These are phyloP conservation scores for Ophion costatus DNA, from an alignment of 2,888 invertebrate species.

Conservation along the genomic window DNA sequence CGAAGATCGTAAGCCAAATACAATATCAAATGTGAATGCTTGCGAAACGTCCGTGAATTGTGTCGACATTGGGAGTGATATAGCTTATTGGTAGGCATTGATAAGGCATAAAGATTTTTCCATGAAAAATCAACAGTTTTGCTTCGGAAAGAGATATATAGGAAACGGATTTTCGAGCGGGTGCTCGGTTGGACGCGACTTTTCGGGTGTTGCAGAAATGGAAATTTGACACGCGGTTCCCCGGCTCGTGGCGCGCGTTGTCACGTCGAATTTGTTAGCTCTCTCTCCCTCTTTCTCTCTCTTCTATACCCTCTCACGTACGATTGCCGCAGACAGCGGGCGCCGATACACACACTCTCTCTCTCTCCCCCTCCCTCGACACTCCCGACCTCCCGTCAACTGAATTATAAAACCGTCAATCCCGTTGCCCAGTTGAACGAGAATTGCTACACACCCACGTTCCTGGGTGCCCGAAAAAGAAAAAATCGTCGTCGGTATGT, in stretches of 20 bases:
- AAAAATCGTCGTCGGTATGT: slow-evolving; percentile 3
- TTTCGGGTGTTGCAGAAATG: slow-evolving; percentile 39
- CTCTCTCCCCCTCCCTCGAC: slow-evolving; percentile 35
- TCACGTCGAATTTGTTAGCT: slow-evolving; percentile 45
- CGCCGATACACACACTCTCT: slow-evolving; percentile 20
- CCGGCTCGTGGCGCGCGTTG: slow-evolving; percentile 39
- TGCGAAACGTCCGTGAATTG: neutral
- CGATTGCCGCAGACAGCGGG: slow-evolving; percentile 37
- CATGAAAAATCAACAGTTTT: slow-evolving; percentile 28
- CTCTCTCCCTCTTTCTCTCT: slow-evolving; percentile 69
- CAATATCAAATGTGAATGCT: neutral
- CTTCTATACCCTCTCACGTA: slow-evolving; percentile 33
- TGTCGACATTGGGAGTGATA: neutral
- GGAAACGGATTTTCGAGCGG: slow-evolving; percentile 26
- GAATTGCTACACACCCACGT: slow-evolving; percentile 29
- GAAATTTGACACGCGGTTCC: slow-evolving; percentile 57
- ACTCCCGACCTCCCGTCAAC: slow-evolving; percentile 75
- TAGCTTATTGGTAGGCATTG: neutral
- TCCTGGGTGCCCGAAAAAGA: neutral
- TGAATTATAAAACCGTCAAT: slow-evolving; percentile 79
- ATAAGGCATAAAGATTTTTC: slow-evolving; percentile 1
- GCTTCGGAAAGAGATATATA: neutral
- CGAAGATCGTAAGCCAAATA: neutral
- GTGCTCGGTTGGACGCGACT: slow-evolving; percentile 32
- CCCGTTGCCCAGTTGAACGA: slow-evolving; percentile 62